These are phyloP conservation scores for Perizoma affinitatum DNA, from an alignment of 2,888 invertebrate genomes.

Conservation along the genomic window DNA sequence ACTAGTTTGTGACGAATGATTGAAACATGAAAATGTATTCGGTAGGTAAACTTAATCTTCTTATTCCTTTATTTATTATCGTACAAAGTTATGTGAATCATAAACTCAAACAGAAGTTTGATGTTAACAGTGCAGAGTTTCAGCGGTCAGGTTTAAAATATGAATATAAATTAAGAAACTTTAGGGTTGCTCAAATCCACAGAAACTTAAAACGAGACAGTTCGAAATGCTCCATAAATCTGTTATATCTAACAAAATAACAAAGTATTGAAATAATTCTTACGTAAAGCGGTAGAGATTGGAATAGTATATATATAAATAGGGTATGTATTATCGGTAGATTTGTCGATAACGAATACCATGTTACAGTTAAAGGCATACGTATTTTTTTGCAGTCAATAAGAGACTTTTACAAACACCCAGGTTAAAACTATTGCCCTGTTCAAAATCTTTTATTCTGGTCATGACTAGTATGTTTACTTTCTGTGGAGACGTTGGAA, in stretches of 20 bases:
- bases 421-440: conserved; percentile 12
- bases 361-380: too few relatives aligned
- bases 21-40: not conserved
- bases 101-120: conserved; percentile 56
- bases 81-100: conserved; percentile 49
- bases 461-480: conserved; percentile 51
- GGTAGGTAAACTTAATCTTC: conserved; percentile 14
- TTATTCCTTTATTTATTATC: conserved; percentile 31
- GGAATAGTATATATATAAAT: too few relatives aligned
- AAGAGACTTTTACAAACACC: too few relatives aligned
- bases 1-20: not conserved
- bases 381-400: too few relatives aligned
- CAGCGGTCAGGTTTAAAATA: conserved; percentile 73
- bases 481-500: conserved; percentile 49
- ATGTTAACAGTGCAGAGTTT: conserved; percentile 65
- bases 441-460: conserved; percentile 45
- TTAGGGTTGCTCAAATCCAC: conserved; percentile 69
- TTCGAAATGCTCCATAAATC: conserved; percentile 53
- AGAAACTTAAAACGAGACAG: conserved; percentile 65
- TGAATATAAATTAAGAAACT: conserved; percentile 81
- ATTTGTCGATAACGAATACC: too few relatives aligned
- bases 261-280: too few relatives aligned
- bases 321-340: too few relatives aligned
- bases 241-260: conserved; percentile 26
- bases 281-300: too few relatives aligned